Evolutionary conservation across 2,797 vertebrate genomes (phyloP).

Genomic region (Alcedo atthis): DNA sequence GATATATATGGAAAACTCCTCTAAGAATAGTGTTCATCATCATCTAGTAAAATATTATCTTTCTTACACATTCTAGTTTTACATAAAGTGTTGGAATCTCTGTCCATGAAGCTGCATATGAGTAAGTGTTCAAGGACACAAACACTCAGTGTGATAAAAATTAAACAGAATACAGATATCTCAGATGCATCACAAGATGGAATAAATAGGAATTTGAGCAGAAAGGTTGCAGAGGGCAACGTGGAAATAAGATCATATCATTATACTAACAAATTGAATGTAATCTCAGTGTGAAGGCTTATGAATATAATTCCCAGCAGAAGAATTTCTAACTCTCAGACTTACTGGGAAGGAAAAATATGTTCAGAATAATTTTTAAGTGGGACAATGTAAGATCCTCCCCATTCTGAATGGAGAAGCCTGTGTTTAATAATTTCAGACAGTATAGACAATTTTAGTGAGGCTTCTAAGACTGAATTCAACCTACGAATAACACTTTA

Average conservation of each 20-base stretch:
- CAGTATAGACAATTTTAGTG: neutral
- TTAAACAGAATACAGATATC: neutral
- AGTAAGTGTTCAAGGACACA: neutral
- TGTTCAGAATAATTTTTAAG: neutral
- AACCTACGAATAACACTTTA: neutral
- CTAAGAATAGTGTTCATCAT: neutral
- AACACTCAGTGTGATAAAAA: neutral
- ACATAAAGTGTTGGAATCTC: neutral
- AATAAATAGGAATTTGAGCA: neutral
- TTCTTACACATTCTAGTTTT: neutral
- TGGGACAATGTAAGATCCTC: neutral
- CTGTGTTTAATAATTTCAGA: neutral
- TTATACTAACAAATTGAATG: neutral
- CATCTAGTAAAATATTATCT: neutral
- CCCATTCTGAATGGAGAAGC: neutral
- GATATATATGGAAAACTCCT: neutral
- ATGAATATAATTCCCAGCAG: neutral
- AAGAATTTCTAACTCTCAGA: neutral
- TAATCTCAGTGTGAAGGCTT: neutral
- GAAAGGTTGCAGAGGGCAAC: neutral
- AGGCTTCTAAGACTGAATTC: neutral
- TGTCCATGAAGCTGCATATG: neutral
- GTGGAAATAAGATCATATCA: neutral
- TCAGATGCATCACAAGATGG: neutral
- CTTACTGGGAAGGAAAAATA: neutral